phyloP scores from a whole-genome alignment of 2,797 vertebrate genomes.

The Distichodus sexfasciatus region DNA sequence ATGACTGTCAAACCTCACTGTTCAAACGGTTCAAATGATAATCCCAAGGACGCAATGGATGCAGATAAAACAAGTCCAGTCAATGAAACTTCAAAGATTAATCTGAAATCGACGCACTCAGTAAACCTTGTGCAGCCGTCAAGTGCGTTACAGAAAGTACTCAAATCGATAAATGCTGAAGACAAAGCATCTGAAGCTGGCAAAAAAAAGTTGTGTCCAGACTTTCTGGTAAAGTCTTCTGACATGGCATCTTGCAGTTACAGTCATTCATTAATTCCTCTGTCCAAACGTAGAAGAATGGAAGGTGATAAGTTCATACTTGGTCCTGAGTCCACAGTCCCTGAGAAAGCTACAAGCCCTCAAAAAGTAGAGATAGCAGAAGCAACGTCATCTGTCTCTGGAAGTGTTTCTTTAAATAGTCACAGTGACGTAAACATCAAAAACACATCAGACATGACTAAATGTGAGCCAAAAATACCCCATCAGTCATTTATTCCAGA shows the following conservation, averaged over 20 bases:
- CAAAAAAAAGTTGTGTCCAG: neutral
- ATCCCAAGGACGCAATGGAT: slow-evolving; percentile 10
- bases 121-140: slow-evolving; percentile 53
- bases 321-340: neutral
- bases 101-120: neutral
- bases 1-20: neutral
- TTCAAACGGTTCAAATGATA: slow-evolving; percentile 11
- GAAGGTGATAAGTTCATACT: slow-evolving; percentile 13
- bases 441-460: neutral
- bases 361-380: neutral
- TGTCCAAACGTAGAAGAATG: slow-evolving; percentile 65
- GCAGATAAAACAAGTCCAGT: neutral
- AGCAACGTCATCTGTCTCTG: neutral
- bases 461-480: neutral
- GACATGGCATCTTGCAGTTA: neutral
- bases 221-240: neutral
- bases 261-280: slow-evolving; percentile 19
- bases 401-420: neutral
- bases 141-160: slow-evolving; percentile 71
- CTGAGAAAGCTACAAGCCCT: neutral
- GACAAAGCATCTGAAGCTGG: slow-evolving; percentile 46
- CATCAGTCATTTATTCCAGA: neutral
- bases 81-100: neutral
- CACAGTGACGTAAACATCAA: neutral
- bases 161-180: slow-evolving; percentile 67